A percentile compares a stretch with the other conserved stretches of the same genome.
Conservation (phyloP, 2,888 invertebrate genomes). For the Amblyteles armatorius region DNA sequence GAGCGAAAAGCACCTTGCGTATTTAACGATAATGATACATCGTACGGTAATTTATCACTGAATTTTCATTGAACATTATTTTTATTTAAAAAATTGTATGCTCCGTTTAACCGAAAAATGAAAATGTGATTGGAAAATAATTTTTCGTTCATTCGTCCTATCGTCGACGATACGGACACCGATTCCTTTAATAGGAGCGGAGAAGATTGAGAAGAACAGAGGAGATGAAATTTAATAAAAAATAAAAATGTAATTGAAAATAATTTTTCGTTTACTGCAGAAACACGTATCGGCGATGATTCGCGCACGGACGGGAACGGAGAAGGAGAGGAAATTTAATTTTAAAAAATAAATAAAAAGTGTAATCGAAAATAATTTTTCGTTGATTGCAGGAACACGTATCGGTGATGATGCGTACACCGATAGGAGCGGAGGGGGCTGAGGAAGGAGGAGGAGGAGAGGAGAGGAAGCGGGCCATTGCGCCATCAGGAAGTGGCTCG, state of each 20-base stretch:
- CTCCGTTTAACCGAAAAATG: background rate
- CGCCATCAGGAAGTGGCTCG: constrained; percentile 82
- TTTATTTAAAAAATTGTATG: background rate
- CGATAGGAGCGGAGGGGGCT: constrained; percentile 45
- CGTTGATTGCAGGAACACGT: background rate
- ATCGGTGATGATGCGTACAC: constrained; percentile 16
- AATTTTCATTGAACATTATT: background rate
- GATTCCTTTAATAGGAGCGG: constrained; percentile 17
- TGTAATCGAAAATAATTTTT: background rate
- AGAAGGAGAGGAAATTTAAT: constrained; percentile 65
- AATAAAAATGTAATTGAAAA: background rate
- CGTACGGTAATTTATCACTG: background rate
- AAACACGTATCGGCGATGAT: background rate
- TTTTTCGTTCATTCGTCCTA: background rate
- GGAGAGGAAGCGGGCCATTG: constrained; percentile 81
- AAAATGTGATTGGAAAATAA: background rate
- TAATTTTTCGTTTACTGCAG: background rate
- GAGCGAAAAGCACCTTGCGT: background rate
- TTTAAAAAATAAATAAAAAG: background rate
- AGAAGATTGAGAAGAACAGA: constrained; percentile 49
- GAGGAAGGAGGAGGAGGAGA: constrained; percentile 60
- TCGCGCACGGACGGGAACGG: constrained; percentile 37
- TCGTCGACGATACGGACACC: constrained; percentile 13
- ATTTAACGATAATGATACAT: background rate
- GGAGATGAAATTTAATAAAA: constrained; percentile 61